Conservation (phyloP, 2,888 invertebrate genomes). For the Odontothrips loti region DNA sequence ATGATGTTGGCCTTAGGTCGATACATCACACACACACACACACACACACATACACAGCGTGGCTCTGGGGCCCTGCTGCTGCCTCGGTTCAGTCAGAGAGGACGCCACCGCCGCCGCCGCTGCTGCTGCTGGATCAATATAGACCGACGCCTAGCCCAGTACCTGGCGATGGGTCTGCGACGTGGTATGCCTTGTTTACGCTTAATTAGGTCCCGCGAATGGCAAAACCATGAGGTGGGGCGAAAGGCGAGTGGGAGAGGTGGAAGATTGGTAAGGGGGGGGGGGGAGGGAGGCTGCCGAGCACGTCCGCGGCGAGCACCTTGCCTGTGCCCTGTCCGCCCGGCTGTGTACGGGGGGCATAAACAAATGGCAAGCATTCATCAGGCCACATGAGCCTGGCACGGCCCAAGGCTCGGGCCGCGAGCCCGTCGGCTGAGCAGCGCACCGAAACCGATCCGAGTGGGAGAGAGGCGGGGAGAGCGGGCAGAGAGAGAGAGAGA, state of each 20-base stretch:
- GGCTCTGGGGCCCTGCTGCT: no score
- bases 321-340: not conserved
- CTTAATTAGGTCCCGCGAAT: no score
- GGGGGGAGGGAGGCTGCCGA: not conserved
- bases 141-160: no score
- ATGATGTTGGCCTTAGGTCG: no score
- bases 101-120: no score
- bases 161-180: not conserved
- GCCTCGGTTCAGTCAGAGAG: no score
- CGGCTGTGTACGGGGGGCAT: not conserved
- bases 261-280: not conserved
- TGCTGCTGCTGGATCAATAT: no score
- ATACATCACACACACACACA: no score
- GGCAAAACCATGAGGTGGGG: not conserved
- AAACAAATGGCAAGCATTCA: constrained; percentile 17
- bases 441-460: no score
- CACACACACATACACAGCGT: no score
- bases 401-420: not conserved
- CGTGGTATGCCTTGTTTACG: not conserved
- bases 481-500: not conserved
- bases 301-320: not conserved
- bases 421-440: no score
- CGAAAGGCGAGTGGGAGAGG: not conserved
- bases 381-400: constrained; percentile 6
- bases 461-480: not conserved